phyloP scores from a whole-genome alignment of 2,888 invertebrate genomes.

The Brachylomia viminalis region DNA sequence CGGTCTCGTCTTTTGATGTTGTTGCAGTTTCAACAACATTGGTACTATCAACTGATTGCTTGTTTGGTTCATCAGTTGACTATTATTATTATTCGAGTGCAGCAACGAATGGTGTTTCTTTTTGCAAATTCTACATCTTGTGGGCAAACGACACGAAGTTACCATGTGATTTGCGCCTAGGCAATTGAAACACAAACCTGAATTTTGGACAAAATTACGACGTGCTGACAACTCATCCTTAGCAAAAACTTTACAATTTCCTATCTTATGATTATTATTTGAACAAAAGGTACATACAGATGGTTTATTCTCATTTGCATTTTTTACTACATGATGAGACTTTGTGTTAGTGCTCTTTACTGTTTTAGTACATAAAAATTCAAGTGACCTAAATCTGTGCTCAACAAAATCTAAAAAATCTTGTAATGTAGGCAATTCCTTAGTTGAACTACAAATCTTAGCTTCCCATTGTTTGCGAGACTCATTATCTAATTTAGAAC shows the following conservation, averaged over 20 bases:
- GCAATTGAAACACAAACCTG: conserved; percentile 12
- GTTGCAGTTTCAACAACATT: neutral
- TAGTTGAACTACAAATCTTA: no score
- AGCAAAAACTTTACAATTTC: conserved; percentile 3
- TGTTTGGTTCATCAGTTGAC: neutral
- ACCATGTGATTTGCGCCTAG: conserved; percentile 10
- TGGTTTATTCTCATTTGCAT: no score
- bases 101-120: conserved; percentile 6
- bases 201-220: neutral
- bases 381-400: neutral
- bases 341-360: neutral
- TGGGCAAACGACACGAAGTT: conserved; percentile 8
- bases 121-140: conserved; percentile 10
- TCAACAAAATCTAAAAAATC: neutral
- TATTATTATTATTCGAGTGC: neutral
- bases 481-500: no score
- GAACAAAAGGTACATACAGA: neutral
- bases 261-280: conserved; percentile 2
- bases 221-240: no score
- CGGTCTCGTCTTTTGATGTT: conserved; percentile 6
- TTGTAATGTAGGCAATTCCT: neutral
- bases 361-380: neutral
- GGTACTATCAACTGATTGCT: conserved; percentile 7
- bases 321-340: no score
- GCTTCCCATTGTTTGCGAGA: no score